These are phyloP conservation scores for Scaptomyza parva DNA, from an alignment of 2,888 invertebrate species.

Conservation along the genomic window DNA sequence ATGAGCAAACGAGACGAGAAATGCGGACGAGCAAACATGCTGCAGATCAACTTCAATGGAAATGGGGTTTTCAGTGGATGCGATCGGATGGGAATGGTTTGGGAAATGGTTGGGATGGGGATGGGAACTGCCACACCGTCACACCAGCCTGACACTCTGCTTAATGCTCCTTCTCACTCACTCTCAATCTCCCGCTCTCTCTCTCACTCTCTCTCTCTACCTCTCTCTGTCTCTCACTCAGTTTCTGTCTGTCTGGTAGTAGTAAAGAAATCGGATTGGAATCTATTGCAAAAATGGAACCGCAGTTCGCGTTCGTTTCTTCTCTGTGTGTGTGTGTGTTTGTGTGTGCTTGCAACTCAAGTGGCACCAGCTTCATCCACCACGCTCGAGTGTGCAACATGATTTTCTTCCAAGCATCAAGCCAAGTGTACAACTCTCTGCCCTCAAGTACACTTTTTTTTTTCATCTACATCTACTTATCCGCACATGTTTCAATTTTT, in stretches of 20 bases:
- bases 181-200: background rate
- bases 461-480: constrained; percentile 34
- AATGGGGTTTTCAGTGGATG: constrained; percentile 19
- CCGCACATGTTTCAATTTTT: constrained; percentile 50
- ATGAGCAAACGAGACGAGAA: constrained; percentile 66
- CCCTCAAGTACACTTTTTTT: constrained; percentile 25
- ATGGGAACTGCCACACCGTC: constrained; percentile 54
- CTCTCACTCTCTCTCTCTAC: background rate
- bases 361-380: constrained; percentile 42
- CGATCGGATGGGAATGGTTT: background rate
- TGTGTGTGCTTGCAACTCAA: constrained; percentile 26
- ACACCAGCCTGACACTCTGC: constrained; percentile 33
- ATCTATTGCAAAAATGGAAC: constrained; percentile 66
- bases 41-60: constrained; percentile 50
- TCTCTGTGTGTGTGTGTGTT: constrained; percentile 4
- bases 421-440: constrained; percentile 20
- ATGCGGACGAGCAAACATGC: constrained; percentile 63
- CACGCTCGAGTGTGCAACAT: constrained; percentile 71
- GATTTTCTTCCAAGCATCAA: constrained; percentile 57
- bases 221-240: background rate
- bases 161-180: constrained; percentile 5
- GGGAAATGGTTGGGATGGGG: no score
- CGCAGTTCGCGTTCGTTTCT: constrained; percentile 41
- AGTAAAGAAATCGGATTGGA: constrained; percentile 35
- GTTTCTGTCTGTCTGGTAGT: no score